Evolutionary conservation across 2,888 invertebrate genomes (phyloP).

Genomic region (Microctonus hyperodae): DNA sequence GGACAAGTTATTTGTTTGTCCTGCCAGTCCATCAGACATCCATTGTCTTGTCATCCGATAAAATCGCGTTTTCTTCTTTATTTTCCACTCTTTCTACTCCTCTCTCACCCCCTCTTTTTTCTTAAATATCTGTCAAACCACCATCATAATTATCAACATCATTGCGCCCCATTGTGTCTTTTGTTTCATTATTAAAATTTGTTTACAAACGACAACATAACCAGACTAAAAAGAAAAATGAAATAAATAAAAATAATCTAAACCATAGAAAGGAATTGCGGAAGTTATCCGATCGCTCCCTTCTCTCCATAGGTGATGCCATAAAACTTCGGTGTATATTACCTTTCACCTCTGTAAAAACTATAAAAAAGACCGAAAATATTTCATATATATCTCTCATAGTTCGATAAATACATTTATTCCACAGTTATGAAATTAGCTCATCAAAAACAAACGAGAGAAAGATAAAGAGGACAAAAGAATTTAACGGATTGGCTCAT

Average conservation of each 20-base stretch:
- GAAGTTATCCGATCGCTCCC: neutral
- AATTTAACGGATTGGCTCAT: neutral
- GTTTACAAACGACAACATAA: neutral
- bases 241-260: neutral
- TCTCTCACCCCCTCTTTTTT: constrained; percentile 8
- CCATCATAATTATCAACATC: neutral
- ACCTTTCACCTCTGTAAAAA: constrained; percentile 18
- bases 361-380: neutral
- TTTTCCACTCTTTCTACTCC: no score
- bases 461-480: constrained; percentile 22
- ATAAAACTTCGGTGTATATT: constrained; percentile 5
- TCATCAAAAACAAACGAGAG: neutral
- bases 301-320: constrained; percentile 6
- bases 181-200: neutral
- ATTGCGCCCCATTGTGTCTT: neutral
- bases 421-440: neutral
- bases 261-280: neutral
- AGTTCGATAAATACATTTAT: neutral
- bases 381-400: neutral
- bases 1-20: constrained; percentile 48
- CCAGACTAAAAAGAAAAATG: constrained; percentile 8
- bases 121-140: constrained; percentile 23
- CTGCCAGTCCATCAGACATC: constrained; percentile 50
- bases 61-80: neutral
- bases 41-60: constrained; percentile 14